Evolutionary conservation across 1,140 invertebrate genomes (phyloP), one percentile per base, ranked within the genome.

Genomic region (Colletes latitarsis): DNA sequence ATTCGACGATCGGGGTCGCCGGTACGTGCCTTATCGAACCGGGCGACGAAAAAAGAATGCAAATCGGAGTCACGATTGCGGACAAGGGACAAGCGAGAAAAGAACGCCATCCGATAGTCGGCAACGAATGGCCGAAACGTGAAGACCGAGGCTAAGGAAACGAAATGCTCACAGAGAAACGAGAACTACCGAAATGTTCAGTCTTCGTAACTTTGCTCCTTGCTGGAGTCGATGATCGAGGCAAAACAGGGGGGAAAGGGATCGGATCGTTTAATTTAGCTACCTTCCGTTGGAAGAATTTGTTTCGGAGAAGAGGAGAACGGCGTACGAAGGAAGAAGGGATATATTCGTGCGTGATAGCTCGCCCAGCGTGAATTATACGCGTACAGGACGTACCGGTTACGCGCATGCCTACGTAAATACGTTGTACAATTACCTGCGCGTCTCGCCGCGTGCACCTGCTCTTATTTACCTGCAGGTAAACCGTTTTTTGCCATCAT

Each of bases 61-160:
- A 85, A 85, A 87, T 87, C 77, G 80, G 77, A 85, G 82, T 81
- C 79, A 58, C 66, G 75, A 62, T 79, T 77, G 82, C 49, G 73
- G 57, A 60, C 72, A 57, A 6, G 57, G 55, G 19, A 30, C 19
- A 14, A 49, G 39, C 49, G 58, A 76, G 57, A 63, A 71, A 60
- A 64, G 67, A 57, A 41, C 53, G 77, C n/a, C n/a, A n/a, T n/a
- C n/a, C n/a, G n/a, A n/a, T n/a, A n/a, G n/a, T n/a, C n/a, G n/a
- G n/a, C 67, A 70, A 88, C 79, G 81, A 89, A 89, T 86, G 82
- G 78, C 82, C 71, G 77, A 82, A 86, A 88, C 87, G 81, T 76
- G 81, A 63, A 21, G 68, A 62, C 10, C n/a, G 39, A 21, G 30
- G 30, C 30, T 2, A 30, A 30, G 30, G 30, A 30, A 30, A 30